Evolutionary conservation across 2,888 invertebrate genomes (phyloP).

Genomic region (Diploptera punctata): DNA sequence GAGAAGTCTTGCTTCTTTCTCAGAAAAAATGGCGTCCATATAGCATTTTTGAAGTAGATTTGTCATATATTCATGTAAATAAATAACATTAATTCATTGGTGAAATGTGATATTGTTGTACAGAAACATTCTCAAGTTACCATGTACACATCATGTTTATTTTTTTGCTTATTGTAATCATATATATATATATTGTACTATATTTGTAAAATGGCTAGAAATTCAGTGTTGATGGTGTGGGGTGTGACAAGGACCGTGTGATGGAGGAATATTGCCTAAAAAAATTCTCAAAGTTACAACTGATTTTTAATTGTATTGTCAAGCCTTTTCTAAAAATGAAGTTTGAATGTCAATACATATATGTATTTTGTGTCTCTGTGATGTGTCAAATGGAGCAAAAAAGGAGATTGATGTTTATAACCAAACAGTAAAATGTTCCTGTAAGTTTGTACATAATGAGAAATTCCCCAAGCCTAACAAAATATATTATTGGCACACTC

Average conservation of each 20-base stretch:
- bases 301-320: constrained; percentile 20
- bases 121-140: constrained; percentile 37
- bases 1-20: constrained; percentile 23
- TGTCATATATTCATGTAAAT: constrained; percentile 34
- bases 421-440: constrained; percentile 22
- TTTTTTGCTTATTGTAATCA: constrained; percentile 22
- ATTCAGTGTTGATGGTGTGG: constrained; percentile 5
- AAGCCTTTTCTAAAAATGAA: constrained; percentile 13
- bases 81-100: constrained; percentile 41
- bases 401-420: constrained; percentile 14
- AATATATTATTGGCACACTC: constrained; percentile 1
- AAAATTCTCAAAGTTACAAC: constrained; percentile 3
- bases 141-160: constrained; percentile 35
- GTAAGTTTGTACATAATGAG: constrained; percentile 21
- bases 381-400: constrained; percentile 2
- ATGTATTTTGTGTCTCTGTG: constrained; percentile 18
- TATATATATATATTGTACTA: constrained; percentile 19
- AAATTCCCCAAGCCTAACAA: not conserved
- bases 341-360: constrained; percentile 12
- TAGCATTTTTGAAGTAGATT: constrained; percentile 30
- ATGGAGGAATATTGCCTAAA: not conserved
- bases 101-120: constrained; percentile 42
- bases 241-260: constrained; percentile 2
- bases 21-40: constrained; percentile 30
- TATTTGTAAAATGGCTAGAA: constrained; percentile 19